Base-by-base conservation (phyloP, 1,140 invertebrate species). In the Epicauta chinensis region DNA sequence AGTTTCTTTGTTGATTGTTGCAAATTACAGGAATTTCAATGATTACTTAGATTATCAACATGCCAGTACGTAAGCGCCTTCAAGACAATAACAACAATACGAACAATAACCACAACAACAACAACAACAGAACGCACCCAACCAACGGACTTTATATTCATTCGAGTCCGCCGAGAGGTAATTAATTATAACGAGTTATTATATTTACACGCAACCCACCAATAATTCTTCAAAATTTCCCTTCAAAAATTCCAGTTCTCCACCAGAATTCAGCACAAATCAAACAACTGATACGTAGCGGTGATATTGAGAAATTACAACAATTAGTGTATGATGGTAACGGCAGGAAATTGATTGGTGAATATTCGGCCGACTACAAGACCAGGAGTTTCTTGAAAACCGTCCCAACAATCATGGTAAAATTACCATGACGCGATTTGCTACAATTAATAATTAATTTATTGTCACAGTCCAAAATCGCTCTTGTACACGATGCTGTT, bases 251-350 rank as follows among this genome's bases (percentile, higher is more conserved):
- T 64, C 37, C 59, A 75, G 72, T 71, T 39, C 55, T 75, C 31
- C 65, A 76, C 58, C 71, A 79, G 63, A 75, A 75, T 69, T 69
- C 76, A 2, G 75, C 75, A 4, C 75, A 77, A 31, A 69, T 87
- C 7, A 83, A 81, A 51, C 77, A 80, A 63, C 84, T 85, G 80
- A 75, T 88, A 12, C 75, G 81, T 29, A 77, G 77, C 17, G 87
- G 88, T 2, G 83, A 86, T 43, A 70, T 87, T 10, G 81, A 86
- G 34, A 87, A 84, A 62, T 71, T 92, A 51, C 86, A 90, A 73
- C 77, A 87, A 61, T 73, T 86, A 0, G 81, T 91, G 1, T 68
- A 90, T 7, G 85, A 87, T 53, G 89, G 89, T 1, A 85, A 87
- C 70, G 88, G 88, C 15, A 77, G 78, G 30, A 77, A 84, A 56